These are phyloP conservation scores for Myopa tessellatipennis DNA, from an alignment of 2,888 invertebrate species.

Conservation along the genomic window DNA sequence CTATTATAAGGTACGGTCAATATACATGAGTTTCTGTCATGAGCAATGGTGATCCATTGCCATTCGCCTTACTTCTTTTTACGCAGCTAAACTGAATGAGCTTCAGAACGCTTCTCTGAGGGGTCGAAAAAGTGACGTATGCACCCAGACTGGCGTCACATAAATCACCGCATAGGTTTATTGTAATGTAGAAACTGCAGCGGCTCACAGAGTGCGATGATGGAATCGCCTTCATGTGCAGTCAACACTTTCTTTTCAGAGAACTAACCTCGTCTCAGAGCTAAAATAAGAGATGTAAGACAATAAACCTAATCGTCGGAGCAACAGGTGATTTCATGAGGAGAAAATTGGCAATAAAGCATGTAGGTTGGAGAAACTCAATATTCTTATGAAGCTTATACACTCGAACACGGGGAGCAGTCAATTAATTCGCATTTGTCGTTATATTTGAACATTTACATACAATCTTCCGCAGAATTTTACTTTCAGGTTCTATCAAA, in stretches of 20 bases:
- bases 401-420: too few species aligned
- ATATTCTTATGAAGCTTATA: too few species aligned
- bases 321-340: background rate
- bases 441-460: too few species aligned
- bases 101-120: background rate
- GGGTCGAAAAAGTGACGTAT: conserved; percentile 16
- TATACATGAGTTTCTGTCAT: too few species aligned
- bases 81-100: background rate
- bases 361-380: conserved; percentile 38
- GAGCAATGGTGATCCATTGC: background rate
- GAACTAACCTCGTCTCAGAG: background rate
- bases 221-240: background rate
- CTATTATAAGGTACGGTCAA: background rate
- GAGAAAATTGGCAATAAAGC: conserved; percentile 16
- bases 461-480: too few species aligned
- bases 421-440: too few species aligned
- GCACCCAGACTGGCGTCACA: conserved; percentile 13
- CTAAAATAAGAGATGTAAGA: background rate
- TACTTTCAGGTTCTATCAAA: too few species aligned
- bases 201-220: too few species aligned
- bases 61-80: background rate
- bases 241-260: conserved; percentile 13
- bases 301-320: background rate
- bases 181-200: too few species aligned
- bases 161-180: conserved; percentile 12